phyloP scores from a whole-genome alignment of 2,797 vertebrate genomes.

The Gymnothorax reevesii region DNA sequence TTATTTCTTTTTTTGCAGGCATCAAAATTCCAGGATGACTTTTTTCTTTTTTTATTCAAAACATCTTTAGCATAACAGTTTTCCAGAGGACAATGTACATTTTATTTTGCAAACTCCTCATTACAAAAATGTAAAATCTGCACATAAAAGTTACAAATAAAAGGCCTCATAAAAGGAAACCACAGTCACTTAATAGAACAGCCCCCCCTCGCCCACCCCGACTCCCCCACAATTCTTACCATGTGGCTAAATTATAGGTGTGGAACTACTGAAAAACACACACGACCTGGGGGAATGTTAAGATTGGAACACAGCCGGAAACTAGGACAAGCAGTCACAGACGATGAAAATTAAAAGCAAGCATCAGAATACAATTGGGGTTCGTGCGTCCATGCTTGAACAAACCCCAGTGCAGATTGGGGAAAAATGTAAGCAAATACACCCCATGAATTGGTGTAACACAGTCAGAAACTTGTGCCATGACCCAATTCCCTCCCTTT shows the following conservation, averaged over 20 bases:
- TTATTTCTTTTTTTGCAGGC: constrained; percentile 71
- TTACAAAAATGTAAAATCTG: constrained; percentile 45
- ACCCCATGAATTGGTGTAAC: neutral
- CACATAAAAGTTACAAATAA: constrained; percentile 34
- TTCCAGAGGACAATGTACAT: constrained; percentile 56
- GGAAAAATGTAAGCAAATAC: neutral
- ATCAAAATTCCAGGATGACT: constrained; percentile 72
- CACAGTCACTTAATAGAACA: constrained; percentile 20
- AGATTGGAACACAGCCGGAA: neutral
- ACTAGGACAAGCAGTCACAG: constrained; percentile 9
- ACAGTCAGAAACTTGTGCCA: neutral
- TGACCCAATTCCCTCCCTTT: neutral
- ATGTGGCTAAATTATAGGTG: constrained; percentile 26
- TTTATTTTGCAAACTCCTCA: constrained; percentile 36
- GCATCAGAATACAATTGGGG: neutral
- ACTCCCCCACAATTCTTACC: neutral
- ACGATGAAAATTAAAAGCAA: neutral
- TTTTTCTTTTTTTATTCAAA: constrained; percentile 63
- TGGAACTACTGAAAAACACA: constrained; percentile 26
- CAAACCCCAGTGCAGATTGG: neutral
- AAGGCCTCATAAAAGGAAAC: constrained; percentile 34
- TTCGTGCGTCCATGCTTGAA: neutral
- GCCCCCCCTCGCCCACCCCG: neutral
- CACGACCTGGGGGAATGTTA: neutral
- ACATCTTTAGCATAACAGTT: constrained; percentile 35